These are phyloP conservation scores for Drosophila leonis DNA, from an alignment of 2,888 invertebrate genomes.

Conservation along the genomic window DNA sequence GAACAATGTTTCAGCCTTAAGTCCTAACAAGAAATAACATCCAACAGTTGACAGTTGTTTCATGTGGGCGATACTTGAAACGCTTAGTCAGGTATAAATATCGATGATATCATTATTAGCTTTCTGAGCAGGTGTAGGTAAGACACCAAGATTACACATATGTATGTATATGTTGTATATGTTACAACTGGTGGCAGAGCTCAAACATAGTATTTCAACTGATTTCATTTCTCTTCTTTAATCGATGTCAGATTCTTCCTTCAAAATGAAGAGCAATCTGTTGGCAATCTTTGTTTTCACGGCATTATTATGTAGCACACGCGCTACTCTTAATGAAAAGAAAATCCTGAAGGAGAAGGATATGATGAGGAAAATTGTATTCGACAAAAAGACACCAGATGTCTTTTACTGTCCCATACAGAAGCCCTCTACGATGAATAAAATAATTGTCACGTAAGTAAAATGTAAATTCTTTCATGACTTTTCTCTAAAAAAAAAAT, in stretches of 20 bases:
- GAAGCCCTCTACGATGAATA: constrained; percentile 91
- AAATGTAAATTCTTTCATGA: background rate
- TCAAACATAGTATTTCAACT: background rate
- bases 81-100: constrained; percentile 30
- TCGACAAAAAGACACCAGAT: constrained; percentile 92
- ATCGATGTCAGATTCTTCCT: constrained; percentile 16
- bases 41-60: constrained; percentile 13
- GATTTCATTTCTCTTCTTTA: background rate
- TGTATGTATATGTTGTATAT: background rate
- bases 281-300: constrained; percentile 26
- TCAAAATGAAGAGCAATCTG: constrained; percentile 38
- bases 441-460: constrained; percentile 89
- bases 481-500: background rate
- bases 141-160: constrained; percentile 4
- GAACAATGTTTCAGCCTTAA: background rate
- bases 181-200: background rate
- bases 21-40: constrained; percentile 27
- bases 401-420: constrained; percentile 92
- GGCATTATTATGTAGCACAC: constrained; percentile 48
- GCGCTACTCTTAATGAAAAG: constrained; percentile 77
- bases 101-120: constrained; percentile 43
- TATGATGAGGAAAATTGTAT: constrained; percentile 92
- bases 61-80: constrained; percentile 32
- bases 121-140: background rate
- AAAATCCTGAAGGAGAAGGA: constrained; percentile 87